These are phyloP conservation scores for Scrobipalpa atriplicella DNA, from an alignment of 2,888 invertebrate genomes.

Conservation along the genomic window DNA sequence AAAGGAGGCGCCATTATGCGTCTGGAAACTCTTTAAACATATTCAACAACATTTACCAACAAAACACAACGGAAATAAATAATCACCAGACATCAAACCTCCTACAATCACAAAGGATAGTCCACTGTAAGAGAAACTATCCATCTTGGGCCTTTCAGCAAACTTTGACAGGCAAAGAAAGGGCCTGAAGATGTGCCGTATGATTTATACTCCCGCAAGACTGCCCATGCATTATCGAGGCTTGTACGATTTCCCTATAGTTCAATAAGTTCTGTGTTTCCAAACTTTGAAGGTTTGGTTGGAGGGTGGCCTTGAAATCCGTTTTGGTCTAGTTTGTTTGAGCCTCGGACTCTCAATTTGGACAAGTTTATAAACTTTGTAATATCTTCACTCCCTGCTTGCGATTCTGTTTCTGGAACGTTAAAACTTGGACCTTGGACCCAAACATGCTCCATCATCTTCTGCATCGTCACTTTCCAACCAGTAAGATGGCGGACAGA, in stretches of 20 bases:
- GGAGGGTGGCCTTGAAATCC: too few species aligned
- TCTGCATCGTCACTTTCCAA: too few species aligned
- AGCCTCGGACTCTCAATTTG: too few species aligned
- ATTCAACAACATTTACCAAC: neutral
- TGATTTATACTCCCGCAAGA: slow-evolving; percentile 17
- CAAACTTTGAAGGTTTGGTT: neutral
- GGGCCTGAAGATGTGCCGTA: neutral
- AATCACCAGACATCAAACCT: neutral
- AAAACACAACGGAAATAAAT: neutral
- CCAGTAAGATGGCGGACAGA: too few species aligned
- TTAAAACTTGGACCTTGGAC: too few species aligned
- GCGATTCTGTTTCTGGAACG: too few species aligned
- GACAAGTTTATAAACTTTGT: too few species aligned
- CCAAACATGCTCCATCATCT: too few species aligned
- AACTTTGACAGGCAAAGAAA: slow-evolving; percentile 25
- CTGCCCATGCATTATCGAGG: slow-evolving; percentile 6
- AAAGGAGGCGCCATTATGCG: neutral
- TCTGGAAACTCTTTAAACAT: neutral
- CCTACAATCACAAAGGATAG: neutral
- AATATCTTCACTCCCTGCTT: too few species aligned
- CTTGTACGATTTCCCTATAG: neutral
- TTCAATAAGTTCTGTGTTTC: neutral
- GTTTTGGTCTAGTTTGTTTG: too few species aligned
- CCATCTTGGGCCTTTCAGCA: slow-evolving; percentile 5
- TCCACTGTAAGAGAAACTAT: slow-evolving; percentile 1